Conservation (phyloP, 2,113 vertebrate species). For the Eublepharis macularius region DNA sequence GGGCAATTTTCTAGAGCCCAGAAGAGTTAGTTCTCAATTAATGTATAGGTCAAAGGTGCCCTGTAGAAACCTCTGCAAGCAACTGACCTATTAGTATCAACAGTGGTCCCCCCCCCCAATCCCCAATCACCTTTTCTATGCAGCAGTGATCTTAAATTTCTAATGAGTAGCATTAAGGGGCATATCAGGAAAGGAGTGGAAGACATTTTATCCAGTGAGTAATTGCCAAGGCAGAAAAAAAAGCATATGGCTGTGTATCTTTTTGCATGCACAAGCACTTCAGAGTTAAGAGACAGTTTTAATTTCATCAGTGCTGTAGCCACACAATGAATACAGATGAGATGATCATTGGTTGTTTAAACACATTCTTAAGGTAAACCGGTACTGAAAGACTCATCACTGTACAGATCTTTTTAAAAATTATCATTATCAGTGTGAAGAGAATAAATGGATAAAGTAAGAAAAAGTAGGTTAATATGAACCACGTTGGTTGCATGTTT, state of each 20-base stretch:
- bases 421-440: slow-evolving; percentile 2
- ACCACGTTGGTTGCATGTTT: background rate
- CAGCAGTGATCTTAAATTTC: slow-evolving; percentile 23
- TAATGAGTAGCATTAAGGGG: background rate
- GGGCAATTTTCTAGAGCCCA: slow-evolving; percentile 18
- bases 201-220: background rate
- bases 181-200: slow-evolving; percentile 13
- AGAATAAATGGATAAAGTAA: background rate
- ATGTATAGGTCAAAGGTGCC: slow-evolving; percentile 35
- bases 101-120: background rate
- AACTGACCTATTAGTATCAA: slow-evolving; percentile 28
- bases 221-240: slow-evolving; percentile 11
- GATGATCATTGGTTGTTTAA: slow-evolving; percentile 35
- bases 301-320: slow-evolving; percentile 26
- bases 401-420: slow-evolving; percentile 10
- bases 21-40: slow-evolving; percentile 35
- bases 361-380: background rate
- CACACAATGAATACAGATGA: slow-evolving; percentile 30
- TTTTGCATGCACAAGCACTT: slow-evolving; percentile 30
- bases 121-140: slow-evolving; percentile 18
- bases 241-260: slow-evolving; percentile 13
- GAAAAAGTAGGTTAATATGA: background rate
- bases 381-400: background rate
- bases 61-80: slow-evolving; percentile 33
- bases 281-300: slow-evolving; percentile 23